phyloP scores from a whole-genome alignment of 1,140 invertebrate species.

The Scaptodrosophila lebanonensis region DNA sequence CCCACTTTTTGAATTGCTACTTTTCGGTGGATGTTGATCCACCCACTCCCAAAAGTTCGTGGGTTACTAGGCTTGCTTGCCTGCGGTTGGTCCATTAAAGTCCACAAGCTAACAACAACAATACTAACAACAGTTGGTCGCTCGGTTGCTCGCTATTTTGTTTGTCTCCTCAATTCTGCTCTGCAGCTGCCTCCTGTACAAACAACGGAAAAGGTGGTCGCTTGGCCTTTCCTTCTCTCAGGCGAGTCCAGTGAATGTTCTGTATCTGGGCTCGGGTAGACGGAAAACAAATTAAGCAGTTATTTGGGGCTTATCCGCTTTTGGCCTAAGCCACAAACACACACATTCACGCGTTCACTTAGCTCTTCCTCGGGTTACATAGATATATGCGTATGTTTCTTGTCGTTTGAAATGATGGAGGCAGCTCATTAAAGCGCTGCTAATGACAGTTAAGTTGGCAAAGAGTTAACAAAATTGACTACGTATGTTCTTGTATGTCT shows the following conservation, averaged over 20 bases:
- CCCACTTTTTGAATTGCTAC: constrained; percentile 3
- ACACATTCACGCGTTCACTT: constrained; percentile 3
- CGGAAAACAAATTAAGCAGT: constrained; percentile 70
- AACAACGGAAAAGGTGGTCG: constrained; percentile 30
- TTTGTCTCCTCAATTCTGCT: constrained; percentile 24
- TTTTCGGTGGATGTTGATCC: constrained; percentile 50
- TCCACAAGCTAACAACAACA: constrained; percentile 68
- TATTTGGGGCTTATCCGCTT: constrained; percentile 56
- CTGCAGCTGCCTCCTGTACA: constrained; percentile 23
- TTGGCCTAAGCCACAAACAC: constrained; percentile 8
- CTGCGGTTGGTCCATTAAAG: constrained; percentile 32
- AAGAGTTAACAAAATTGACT: too few relatives aligned
- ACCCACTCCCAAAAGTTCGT: too few relatives aligned
- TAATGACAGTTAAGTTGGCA: constrained; percentile 20
- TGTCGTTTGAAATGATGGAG: constrained; percentile 6
- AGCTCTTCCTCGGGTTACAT: neutral
- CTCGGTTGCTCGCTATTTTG: constrained; percentile 32
- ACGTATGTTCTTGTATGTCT: too few relatives aligned
- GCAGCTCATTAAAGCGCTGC: constrained; percentile 26
- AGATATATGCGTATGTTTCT: constrained; percentile 14
- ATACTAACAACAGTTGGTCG: constrained; percentile 40
- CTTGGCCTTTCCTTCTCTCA: too few relatives aligned
- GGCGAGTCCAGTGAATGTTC: too few relatives aligned
- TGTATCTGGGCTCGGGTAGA: constrained; percentile 1
- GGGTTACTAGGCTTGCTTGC: too few relatives aligned